Evolutionary conservation across 2,888 invertebrate species (phyloP).

Genomic region (Latrodectus elegans): DNA sequence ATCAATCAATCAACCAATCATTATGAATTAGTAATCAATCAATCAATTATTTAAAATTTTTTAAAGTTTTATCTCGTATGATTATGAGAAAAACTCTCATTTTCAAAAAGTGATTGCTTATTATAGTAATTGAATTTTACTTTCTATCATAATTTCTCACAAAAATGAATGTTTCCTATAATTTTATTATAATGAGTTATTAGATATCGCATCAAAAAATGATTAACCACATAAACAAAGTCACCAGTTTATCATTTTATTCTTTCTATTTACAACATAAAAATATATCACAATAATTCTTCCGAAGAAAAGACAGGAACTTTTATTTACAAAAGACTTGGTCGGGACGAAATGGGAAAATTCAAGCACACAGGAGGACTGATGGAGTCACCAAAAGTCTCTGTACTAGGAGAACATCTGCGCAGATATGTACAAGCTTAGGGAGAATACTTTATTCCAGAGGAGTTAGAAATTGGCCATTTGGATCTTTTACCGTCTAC

Average conservation of each 20-base stretch:
- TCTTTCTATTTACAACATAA: conserved; percentile 47
- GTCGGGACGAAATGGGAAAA: not conserved
- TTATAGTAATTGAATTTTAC: too few species aligned
- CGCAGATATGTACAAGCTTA: conserved; percentile 41
- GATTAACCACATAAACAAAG: not conserved
- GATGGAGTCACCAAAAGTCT: conserved; percentile 21
- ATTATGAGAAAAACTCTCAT: too few species aligned
- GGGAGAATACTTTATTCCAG: not conserved
- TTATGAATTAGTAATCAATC: too few species aligned
- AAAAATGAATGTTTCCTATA: too few species aligned
- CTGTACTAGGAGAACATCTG: not conserved
- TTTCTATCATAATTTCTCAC: too few species aligned
- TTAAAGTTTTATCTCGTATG: too few species aligned
- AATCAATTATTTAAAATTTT: too few species aligned
- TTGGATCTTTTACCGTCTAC: conserved; percentile 17
- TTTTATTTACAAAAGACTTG: conserved; percentile 54
- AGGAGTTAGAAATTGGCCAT: too few species aligned
- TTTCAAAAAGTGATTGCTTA: too few species aligned
- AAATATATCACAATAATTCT: conserved; percentile 50
- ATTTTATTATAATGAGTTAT: too few species aligned
- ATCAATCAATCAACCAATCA: too few species aligned
- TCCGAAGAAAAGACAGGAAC: conserved; percentile 36
- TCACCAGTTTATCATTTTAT: not conserved
- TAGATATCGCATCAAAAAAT: too few species aligned
- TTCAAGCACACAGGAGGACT: conserved; percentile 12